A percentile compares a stretch with the other conserved stretches of the same genome.
Conservation (phyloP, 2,888 invertebrate species). For the Monopis laevigella region DNA sequence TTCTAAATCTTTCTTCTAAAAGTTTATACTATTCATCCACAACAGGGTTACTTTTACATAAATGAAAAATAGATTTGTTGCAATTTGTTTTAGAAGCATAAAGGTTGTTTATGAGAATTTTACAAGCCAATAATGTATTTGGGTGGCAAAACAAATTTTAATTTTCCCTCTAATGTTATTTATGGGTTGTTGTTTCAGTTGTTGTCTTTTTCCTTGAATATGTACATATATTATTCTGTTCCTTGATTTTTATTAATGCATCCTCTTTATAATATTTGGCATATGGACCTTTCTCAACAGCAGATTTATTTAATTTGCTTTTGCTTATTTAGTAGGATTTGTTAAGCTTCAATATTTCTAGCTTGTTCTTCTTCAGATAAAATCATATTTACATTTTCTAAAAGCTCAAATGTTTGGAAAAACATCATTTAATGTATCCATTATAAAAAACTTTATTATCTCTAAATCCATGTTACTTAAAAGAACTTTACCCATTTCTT, state of each 20-base stretch:
- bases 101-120: not conserved
- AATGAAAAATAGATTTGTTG: not conserved
- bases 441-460: conserved; percentile 5
- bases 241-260: not conserved
- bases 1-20: not conserved
- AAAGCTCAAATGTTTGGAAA: too few relatives aligned
- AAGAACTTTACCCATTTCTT: not conserved
- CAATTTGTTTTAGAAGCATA: not conserved
- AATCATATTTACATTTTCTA: too few relatives aligned
- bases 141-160: conserved; percentile 1
- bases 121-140: conserved; percentile 4
- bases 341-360: not conserved
- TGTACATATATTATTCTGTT: not conserved
- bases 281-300: not conserved
- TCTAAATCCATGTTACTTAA: not conserved
- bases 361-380: too few relatives aligned
- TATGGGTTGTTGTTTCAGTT: too few relatives aligned
- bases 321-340: not conserved
- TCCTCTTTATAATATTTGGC: not conserved
- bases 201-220: not conserved
- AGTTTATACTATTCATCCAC: not conserved
- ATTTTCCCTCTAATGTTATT: not conserved
- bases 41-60: not conserved
- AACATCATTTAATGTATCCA: not conserved
- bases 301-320: not conserved